Percentiles rank a stretch among this genome's conserved stretches.
Evolutionary conservation across 2,113 vertebrate genomes (phyloP).

Genomic region (Falcunculus frontatus): DNA sequence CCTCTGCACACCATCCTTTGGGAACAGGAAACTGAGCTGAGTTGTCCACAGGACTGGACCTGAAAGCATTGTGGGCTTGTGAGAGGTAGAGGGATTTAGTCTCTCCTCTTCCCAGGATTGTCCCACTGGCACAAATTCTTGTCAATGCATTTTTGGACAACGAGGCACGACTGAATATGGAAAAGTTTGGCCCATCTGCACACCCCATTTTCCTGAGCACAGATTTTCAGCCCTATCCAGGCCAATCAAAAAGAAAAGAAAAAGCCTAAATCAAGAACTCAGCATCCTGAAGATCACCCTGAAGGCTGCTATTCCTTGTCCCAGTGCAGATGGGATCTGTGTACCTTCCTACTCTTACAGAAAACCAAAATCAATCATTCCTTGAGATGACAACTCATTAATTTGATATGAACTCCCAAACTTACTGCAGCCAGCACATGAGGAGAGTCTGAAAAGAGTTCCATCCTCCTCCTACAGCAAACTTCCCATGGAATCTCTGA

Average conservation of each 20-base stretch:
- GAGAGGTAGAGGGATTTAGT: background rate
- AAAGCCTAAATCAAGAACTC: background rate
- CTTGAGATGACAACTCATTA: background rate
- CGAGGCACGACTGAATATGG: fast-evolving
- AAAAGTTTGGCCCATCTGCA: background rate
- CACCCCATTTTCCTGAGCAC: background rate
- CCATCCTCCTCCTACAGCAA: background rate
- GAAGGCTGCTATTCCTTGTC: background rate
- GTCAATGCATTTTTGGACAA: background rate
- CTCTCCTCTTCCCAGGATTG: background rate
- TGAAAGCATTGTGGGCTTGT: background rate
- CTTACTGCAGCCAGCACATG: background rate
- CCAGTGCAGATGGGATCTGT: background rate
- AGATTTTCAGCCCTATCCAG: background rate
- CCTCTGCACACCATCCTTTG: background rate
- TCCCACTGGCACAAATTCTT: background rate
- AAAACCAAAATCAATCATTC: background rate
- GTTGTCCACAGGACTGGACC: background rate
- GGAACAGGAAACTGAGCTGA: background rate
- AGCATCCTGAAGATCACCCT: background rate
- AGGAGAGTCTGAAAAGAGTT: background rate
- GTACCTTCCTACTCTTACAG: background rate
- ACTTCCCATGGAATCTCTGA: background rate
- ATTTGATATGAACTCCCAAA: background rate
- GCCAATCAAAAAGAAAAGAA: background rate